Percentiles rank a stretch among this genome's conserved stretches.
Conservation (phyloP, 1,140 invertebrate species). For the Popillia japonica region DNA sequence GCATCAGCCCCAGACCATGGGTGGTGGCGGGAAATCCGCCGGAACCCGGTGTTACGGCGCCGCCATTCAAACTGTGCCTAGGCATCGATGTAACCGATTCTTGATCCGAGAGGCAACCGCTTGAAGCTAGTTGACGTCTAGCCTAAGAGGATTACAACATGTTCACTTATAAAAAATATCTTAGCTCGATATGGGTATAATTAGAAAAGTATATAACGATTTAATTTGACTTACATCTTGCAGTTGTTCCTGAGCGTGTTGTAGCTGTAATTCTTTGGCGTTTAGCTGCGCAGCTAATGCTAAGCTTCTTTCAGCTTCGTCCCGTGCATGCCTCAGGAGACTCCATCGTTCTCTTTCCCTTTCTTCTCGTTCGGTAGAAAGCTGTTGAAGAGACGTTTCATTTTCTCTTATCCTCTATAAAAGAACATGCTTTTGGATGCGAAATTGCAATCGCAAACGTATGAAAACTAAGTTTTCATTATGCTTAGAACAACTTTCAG, state of each 20-base stretch:
- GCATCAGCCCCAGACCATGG: constrained; percentile 62
- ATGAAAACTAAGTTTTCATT: no score
- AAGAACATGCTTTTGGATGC: not conserved
- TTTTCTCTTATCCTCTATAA: constrained; percentile 75
- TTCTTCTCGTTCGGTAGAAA: constrained; percentile 81
- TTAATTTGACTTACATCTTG: constrained; percentile 69
- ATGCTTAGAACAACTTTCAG: no score
- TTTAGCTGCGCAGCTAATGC: constrained; percentile 86
- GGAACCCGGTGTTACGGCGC: constrained; percentile 70
- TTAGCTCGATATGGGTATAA: no score
- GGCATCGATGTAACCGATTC: constrained; percentile 72
- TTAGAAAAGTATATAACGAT: no score
- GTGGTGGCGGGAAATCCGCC: constrained; percentile 63
- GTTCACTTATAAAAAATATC: no score
- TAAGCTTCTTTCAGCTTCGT: constrained; percentile 87
- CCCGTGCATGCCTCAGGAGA: constrained; percentile 83
- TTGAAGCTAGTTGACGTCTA: constrained; percentile 72
- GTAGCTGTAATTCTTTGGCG: constrained; percentile 82
- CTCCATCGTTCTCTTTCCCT: constrained; percentile 88
- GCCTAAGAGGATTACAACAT: constrained; percentile 68
- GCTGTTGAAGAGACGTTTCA: constrained; percentile 74
- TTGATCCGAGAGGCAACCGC: constrained; percentile 78
- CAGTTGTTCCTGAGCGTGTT: constrained; percentile 83
- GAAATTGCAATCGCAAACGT: not conserved
- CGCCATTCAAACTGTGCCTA: constrained; percentile 68